Base-by-base conservation (phyloP, 2,888 invertebrate species). In the Macrophya annulata region DNA sequence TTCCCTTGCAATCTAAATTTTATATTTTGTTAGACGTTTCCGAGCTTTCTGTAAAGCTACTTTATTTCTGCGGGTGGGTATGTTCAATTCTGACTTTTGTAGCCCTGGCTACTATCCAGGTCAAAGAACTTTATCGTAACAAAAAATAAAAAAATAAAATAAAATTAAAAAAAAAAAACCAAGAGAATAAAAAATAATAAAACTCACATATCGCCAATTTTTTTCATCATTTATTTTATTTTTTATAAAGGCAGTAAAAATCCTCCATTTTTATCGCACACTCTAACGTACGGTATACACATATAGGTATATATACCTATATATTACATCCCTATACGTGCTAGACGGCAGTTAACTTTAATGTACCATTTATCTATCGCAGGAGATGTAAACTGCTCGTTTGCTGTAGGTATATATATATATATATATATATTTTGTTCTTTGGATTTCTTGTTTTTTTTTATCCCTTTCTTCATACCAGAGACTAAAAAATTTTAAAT, bases 341-440 rank as follows among this genome's bases (percentile, higher is more conserved):
- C 59, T 40, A 81, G 40, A 59, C 59, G 17, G 55, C 77, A 77
- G 37, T 77, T 51, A 77, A 51, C 31, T 81, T 81, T 62, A 81
- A 81, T 40, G 81, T 43, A 40, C 59, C 40, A 81, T 81, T 81
- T 40, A 81, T 81, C 68, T 68, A 68, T 37, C 68, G 17, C 68
- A 21, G 68, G 68, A 37, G 68, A 68, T 37, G 68, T 68, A 68
- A 68, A 68, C 68, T 68, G 37, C 68, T 68, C 68, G 15, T 68
- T 31, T 68, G 17, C 12, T 68, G 8, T 15, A 62, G 4, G 1
- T 62, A 25, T 62, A 17, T n/a, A 62, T 25, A 12, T 62, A 25
- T 62, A 12, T 31, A 31, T 31, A 31, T 31, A 62, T 62, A 21
- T 62, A 21, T 62, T 25, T 62, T 62, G 1, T 9, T 25, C 10